These are phyloP conservation scores for Acheta domesticus DNA, from an alignment of 2,888 invertebrate genomes.

Conservation along the genomic window DNA sequence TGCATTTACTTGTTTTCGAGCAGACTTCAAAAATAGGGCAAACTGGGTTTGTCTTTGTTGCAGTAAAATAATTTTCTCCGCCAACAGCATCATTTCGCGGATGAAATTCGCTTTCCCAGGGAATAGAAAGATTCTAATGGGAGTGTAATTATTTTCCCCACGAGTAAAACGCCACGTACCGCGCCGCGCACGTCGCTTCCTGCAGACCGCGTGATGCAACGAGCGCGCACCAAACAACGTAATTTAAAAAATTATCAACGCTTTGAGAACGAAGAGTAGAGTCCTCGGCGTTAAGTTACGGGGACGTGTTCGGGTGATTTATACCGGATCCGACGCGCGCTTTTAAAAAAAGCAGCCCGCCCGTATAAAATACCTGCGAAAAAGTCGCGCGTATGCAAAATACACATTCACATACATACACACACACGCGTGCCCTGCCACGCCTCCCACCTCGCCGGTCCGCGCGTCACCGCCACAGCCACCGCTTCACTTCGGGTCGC, in stretches of 20 bases:
- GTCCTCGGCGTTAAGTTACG: neutral
- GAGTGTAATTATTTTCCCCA: neutral
- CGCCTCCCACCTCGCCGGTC: too few relatives aligned
- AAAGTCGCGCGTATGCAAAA: constrained; percentile 1
- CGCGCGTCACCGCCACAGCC: too few relatives aligned
- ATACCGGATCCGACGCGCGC: neutral
- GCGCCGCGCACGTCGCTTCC: too few relatives aligned
- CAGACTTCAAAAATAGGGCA: too few relatives aligned
- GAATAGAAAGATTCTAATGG: neutral
- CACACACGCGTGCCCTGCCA: too few relatives aligned
- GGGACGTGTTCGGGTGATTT: neutral
- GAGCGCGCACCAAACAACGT: neutral
- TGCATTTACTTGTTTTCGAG: too few relatives aligned
- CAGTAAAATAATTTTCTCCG: too few relatives aligned
- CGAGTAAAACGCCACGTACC: neutral
- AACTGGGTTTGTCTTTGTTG: too few relatives aligned
- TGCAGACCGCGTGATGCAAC: neutral
- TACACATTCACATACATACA: neutral
- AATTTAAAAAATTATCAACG: constrained; percentile 18
- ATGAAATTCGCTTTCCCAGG: too few relatives aligned
- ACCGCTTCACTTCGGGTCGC: too few relatives aligned
- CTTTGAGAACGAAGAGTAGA: neutral
- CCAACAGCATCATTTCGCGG: too few relatives aligned
- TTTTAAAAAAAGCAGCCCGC: neutral
- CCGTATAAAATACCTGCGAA: neutral